Evolutionary conservation across 2,888 invertebrate genomes (phyloP), one percentile per base, ranked within the genome.

Genomic region (Pharmacophagus antenor): DNA sequence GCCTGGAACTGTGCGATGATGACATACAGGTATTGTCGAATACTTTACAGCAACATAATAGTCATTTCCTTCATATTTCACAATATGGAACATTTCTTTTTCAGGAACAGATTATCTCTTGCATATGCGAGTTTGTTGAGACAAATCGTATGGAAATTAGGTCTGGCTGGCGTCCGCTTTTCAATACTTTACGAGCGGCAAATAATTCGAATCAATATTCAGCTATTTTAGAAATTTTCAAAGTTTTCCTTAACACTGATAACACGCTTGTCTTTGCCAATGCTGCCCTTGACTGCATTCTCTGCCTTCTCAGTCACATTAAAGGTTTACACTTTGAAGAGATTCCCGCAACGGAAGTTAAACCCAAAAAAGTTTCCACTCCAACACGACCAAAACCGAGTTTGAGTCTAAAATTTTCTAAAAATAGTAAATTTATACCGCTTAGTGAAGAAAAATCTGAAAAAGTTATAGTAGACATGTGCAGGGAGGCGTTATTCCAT

Each of bases 141-240:
- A 97, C 97, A 0, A 98, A 97, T 80, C 93, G 97, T 70, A 95
- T 95, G 62, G 98, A 98, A 88, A 97, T 99, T 46, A 94, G 96
- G 67, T 98, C 98, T 0, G 99, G 99, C 0, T 99, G 99, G 99
- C 92, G 98, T 56, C 97, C 99, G 0, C 87, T 99, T 1, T 99
- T 99, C 77, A 98, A 98, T 12, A 98, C 98, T 0, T 85, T 99
- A 47, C 93, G 98, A 20, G 97, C 97, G 48, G 97, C 98, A 0
- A 93, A 93, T 48, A 95, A 95, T 71, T 92, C 93, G 50, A 95
- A 95, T 68, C 94, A 94, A 72, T 93, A 94, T 21, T 92, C 94
- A 0, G 94, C 95, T 0, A 93, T 96, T 61, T 87, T 96, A 56
- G 99, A 99, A 82, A 98, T 99, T 55, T 98, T 99, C 76, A 95